These are phyloP conservation scores for Cotesia glomerata DNA, from an alignment of 1,140 invertebrate genomes.

Conservation along the genomic window DNA sequence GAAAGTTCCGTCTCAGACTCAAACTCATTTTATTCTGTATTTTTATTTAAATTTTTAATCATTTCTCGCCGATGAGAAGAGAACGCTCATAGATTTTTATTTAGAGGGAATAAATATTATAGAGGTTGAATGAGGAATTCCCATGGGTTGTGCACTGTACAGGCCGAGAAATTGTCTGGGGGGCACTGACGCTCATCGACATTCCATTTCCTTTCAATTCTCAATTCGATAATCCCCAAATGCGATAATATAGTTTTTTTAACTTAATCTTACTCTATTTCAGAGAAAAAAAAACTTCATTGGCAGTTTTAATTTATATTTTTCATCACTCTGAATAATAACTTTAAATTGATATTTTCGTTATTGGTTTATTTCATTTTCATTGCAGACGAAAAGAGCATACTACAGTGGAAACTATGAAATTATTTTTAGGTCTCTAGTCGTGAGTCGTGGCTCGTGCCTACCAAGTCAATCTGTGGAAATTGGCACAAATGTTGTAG, in stretches of 20 bases:
- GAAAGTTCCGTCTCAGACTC: not conserved
- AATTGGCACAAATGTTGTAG: too few relatives aligned
- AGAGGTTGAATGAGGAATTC: not conserved
- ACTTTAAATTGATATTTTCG: too few relatives aligned
- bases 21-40: too few relatives aligned
- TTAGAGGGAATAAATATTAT: not conserved
- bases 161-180: not conserved
- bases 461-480: too few relatives aligned
- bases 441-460: too few relatives aligned
- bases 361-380: too few relatives aligned
- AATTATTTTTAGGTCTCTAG: too few relatives aligned
- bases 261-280: not conserved
- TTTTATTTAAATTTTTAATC: not conserved
- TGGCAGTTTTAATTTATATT: too few relatives aligned
- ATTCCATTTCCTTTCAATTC: constrained; percentile 12
- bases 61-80: not conserved
- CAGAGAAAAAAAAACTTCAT: too few relatives aligned
- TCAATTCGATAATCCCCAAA: not conserved
- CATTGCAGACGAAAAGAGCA: too few relatives aligned
- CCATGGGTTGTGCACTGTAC: not conserved
- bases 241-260: not conserved
- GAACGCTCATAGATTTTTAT: not conserved
- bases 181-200: not conserved
- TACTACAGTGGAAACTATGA: too few relatives aligned
- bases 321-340: too few relatives aligned